These are phyloP conservation scores for Netelia inedita DNA, from an alignment of 2,888 invertebrate genomes.

Conservation along the genomic window DNA sequence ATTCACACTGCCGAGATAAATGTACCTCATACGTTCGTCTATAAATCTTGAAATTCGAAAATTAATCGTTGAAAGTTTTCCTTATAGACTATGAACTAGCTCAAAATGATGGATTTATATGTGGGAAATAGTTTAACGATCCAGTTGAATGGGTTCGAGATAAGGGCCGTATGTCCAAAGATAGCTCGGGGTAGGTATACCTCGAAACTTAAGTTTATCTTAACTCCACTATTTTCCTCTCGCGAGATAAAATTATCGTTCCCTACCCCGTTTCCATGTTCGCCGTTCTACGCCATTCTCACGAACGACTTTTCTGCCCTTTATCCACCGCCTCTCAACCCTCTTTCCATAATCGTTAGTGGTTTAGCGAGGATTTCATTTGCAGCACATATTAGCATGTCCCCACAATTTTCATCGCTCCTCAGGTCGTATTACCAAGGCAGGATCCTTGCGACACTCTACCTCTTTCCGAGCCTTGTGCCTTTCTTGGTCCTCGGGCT, in stretches of 20 bases:
- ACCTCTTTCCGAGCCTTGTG: conserved; percentile 6
- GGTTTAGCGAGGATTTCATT: conserved; percentile 74
- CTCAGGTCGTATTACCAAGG: conserved; percentile 44
- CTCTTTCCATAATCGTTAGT: conserved; percentile 67
- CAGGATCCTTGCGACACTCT: conserved; percentile 10
- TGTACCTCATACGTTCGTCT: not conserved
- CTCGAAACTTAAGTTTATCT: conserved; percentile 45
- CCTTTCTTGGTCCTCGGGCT: conserved; percentile 53
- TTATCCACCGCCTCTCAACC: conserved; percentile 60
- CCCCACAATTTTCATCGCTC: conserved; percentile 57
- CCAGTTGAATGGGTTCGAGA: not conserved
- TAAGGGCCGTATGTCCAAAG: not conserved
- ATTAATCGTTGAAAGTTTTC: no score
- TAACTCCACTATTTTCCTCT: conserved; percentile 21
- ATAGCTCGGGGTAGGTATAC: not conserved
- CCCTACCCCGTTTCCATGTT: conserved; percentile 27
- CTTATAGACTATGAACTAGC: no score
- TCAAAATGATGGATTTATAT: no score
- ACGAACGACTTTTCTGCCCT: conserved; percentile 53
- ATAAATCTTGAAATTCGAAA: no score
- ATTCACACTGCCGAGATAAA: conserved; percentile 1
- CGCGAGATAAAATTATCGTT: conserved; percentile 57
- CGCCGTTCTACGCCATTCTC: conserved; percentile 35
- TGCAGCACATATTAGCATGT: conserved; percentile 71
- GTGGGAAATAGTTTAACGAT: not conserved